Percentiles rank a stretch among this genome's conserved stretches.
Evolutionary conservation across 2,888 invertebrate genomes (phyloP).

Genomic region (Spisula subtruncata): DNA sequence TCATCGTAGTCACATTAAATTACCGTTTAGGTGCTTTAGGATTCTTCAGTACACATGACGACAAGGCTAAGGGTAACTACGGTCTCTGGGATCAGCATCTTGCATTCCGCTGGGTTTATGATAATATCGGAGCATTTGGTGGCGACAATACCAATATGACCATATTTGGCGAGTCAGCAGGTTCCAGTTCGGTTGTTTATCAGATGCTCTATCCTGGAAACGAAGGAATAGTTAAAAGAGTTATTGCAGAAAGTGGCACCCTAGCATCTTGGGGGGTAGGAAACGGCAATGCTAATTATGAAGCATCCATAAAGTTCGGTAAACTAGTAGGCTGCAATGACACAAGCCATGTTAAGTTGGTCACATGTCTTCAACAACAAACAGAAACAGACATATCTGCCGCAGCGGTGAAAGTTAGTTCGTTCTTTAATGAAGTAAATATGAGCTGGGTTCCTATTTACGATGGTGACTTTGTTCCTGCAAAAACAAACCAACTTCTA

Average conservation of each 20-base stretch:
- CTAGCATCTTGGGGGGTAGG: slow-evolving; percentile 30
- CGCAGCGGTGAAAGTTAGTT: not conserved
- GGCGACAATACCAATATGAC: slow-evolving; percentile 34
- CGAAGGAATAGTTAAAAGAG: slow-evolving; percentile 38
- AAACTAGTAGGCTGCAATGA: slow-evolving; percentile 25
- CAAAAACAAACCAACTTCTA: not conserved
- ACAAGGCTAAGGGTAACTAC: slow-evolving; percentile 12
- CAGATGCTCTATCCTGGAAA: slow-evolving; percentile 50
- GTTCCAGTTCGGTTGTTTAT: slow-evolving; percentile 44
- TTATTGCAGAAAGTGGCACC: slow-evolving; percentile 51
- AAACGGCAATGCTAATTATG: not conserved
- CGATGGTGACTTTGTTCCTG: slow-evolving; percentile 28
- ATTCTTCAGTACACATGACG: slow-evolving; percentile 30
- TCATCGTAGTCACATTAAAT: slow-evolving; percentile 28
- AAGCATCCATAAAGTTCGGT: slow-evolving; percentile 25
- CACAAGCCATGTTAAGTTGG: not conserved
- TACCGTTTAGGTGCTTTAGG: slow-evolving; percentile 29
- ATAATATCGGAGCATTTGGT: slow-evolving; percentile 24
- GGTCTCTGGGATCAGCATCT: slow-evolving; percentile 41
- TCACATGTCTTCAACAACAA: slow-evolving; percentile 22
- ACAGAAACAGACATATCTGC: not conserved
- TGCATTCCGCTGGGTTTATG: slow-evolving; percentile 30
- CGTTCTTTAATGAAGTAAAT: not conserved
- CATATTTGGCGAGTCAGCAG: slow-evolving; percentile 54
- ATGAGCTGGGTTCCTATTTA: slow-evolving; percentile 24